These are phyloP conservation scores for Limnephilus lunatus DNA, from an alignment of 2,888 invertebrate species.

Conservation along the genomic window DNA sequence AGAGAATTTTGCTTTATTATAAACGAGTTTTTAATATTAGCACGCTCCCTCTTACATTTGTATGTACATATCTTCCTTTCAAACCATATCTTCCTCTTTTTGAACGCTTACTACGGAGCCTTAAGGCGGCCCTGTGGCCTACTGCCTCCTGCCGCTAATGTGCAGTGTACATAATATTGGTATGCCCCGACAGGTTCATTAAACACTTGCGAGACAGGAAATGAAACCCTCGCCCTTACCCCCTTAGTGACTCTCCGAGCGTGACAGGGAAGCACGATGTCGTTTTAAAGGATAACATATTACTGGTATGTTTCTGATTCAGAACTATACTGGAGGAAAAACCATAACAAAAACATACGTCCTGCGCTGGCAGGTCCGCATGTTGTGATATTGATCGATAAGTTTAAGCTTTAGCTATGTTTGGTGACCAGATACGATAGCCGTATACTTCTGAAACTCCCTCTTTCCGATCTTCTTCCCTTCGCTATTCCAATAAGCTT, in stretches of 20 bases:
- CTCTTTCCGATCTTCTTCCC: no score
- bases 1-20: no score
- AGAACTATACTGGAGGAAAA: neutral
- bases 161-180: neutral
- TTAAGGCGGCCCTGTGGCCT: neutral
- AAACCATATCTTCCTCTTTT: no score
- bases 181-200: slow-evolving; percentile 2
- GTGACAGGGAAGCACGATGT: slow-evolving; percentile 7
- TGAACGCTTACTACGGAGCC: neutral
- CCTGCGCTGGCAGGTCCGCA: neutral
- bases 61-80: no score
- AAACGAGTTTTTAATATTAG: no score
- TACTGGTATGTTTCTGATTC: neutral
- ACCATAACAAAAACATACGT: neutral
- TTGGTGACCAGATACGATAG: no score
- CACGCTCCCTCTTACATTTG: no score
- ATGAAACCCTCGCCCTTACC: slow-evolving; percentile 2
- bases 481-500: no score
- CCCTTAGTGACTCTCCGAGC: neutral
- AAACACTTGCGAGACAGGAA: slow-evolving; percentile 20
- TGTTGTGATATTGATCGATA: neutral
- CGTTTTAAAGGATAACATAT: neutral
- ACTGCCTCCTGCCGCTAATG: neutral
- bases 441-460: no score
- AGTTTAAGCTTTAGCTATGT: no score